Evolutionary conservation across 2,113 vertebrate genomes (phyloP).

Genomic region (Salvator merianae): DNA sequence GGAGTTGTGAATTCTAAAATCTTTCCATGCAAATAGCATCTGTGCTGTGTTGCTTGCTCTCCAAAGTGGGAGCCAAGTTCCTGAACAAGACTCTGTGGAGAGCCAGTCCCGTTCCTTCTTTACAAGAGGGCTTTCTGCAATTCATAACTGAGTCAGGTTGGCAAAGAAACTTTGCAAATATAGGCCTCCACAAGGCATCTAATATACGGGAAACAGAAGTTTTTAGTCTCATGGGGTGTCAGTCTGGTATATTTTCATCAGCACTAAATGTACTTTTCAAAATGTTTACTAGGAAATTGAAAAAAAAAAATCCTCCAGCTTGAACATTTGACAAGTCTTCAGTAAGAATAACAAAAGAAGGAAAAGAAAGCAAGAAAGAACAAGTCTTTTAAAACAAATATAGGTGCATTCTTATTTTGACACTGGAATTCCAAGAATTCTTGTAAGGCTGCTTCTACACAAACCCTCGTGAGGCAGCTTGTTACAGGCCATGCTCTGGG

Average conservation of each 20-base stretch:
- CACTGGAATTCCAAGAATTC: not conserved
- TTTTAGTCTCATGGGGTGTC: not conserved
- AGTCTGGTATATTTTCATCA: not conserved
- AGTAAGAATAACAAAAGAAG: not conserved
- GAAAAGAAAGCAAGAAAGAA: not conserved
- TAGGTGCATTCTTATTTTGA: not conserved
- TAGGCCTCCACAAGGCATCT: not conserved
- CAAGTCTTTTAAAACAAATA: not conserved
- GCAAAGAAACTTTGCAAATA: not conserved
- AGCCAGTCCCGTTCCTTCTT: not conserved
- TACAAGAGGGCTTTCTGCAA: not conserved
- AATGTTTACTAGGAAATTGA: not conserved
- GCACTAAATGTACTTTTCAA: slow-evolving; percentile 23
- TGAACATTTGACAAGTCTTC: not conserved
- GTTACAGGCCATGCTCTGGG: too few relatives aligned
- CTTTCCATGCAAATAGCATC: not conserved
- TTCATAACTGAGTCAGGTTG: not conserved
- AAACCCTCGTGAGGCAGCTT: too few relatives aligned
- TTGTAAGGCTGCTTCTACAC: too few relatives aligned
- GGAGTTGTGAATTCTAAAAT: too few relatives aligned
- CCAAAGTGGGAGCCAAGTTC: not conserved
- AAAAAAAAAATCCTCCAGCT: not conserved
- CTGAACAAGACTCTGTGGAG: too few relatives aligned
- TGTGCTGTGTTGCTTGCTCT: not conserved
- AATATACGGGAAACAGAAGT: not conserved